Evolutionary conservation across 2,797 vertebrate genomes (phyloP), one percentile per base, ranked within the genome.

Genomic region (Spheniscus humboldti): DNA sequence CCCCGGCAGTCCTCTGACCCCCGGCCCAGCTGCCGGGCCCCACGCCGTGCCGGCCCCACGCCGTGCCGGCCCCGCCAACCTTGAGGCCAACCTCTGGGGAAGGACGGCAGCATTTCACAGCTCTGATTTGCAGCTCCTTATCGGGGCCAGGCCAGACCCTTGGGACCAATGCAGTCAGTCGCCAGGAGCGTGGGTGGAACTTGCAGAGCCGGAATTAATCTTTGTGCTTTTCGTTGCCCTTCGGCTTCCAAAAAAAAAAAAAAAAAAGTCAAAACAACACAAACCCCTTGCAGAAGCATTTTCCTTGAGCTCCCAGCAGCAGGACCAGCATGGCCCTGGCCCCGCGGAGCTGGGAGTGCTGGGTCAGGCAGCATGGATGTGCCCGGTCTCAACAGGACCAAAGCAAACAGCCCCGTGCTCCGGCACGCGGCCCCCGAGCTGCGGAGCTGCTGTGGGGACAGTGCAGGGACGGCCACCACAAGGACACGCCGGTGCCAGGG

Each of bases 391-490:
- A 39, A 6, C 0, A 2, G 74, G 53, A 64, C 31, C 39, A 39
- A 79, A 68, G 41, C 9, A 41, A 74, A 62, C 45, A 57, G 20
- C 30, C 28, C 43, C 1, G 2, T 5, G 28, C 30, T 18, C 25
- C 0, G 0, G 43, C n/a, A 47, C 7, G 2, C 0, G 9, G 41
- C 6, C 31, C 47, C 37, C 5, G 10, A 25, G 41, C 24, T 22
- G 62, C 5, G 12, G 10, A 16, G 68, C 28, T 39, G 63, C 57
- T 33, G 18, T 3, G 7, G 74, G 80, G 71, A 57, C 53, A 35
- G 39, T 1, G 7, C 1, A 6, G 57, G 53, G 18, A 20, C 2
- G 0, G 59, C 8, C 37, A 37, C 47, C 19, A 1, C 10, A 3
- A n/a, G 25, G 13, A 59, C 48, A 52, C 18, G 24, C 20, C 4